phyloP scores from a whole-genome alignment of 2,797 vertebrate species.

The Yasuhikotakia modesta region DNA sequence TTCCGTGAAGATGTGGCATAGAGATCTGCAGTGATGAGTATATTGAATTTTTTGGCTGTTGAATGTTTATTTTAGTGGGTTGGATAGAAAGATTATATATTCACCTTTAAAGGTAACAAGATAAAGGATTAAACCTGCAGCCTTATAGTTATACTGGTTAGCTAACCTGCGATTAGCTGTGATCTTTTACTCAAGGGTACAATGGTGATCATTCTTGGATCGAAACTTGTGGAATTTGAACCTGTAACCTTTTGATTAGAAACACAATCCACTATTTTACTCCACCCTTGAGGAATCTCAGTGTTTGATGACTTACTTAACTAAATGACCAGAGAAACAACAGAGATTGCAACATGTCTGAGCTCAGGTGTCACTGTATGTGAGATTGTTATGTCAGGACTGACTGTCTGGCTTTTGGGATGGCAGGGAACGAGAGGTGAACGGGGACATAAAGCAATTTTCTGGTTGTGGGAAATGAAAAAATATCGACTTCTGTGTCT shows the following conservation, averaged over 20 bases:
- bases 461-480: background rate
- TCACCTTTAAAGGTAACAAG: too few relatives aligned
- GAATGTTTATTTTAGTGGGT: too few relatives aligned
- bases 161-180: too few relatives aligned
- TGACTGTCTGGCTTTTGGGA: conserved; percentile 10
- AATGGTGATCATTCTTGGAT: background rate
- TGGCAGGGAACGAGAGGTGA: background rate
- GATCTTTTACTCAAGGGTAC: too few relatives aligned
- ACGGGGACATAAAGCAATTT: background rate
- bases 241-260: background rate
- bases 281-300: background rate
- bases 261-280: background rate
- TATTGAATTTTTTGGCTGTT: too few relatives aligned
- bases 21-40: background rate
- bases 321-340: too few relatives aligned
- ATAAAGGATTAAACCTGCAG: too few relatives aligned
- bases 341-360: background rate
- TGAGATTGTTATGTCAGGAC: background rate
- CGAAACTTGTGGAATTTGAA: background rate
- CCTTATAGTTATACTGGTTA: background rate
- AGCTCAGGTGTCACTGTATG: background rate
- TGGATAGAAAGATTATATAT: too few relatives aligned
- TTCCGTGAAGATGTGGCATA: background rate
- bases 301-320: too few relatives aligned
- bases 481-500: background rate